These are phyloP conservation scores for Galaxea fascicularis DNA, from an alignment of 92 coral and sea anemone genomes.

Conservation along the genomic window DNA sequence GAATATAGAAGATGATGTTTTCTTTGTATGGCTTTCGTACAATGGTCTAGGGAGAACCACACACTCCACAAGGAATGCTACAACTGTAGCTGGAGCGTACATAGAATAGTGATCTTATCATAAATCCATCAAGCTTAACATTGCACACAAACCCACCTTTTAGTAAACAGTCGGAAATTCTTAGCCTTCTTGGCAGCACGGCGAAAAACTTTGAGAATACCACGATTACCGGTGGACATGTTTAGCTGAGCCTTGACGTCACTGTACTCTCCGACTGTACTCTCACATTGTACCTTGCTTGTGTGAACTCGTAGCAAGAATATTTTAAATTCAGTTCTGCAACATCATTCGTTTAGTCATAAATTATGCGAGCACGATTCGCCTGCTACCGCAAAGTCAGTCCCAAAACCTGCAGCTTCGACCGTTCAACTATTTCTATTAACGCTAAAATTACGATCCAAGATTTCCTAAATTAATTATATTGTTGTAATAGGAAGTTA, in stretches of 20 bases:
- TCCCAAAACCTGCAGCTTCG: not conserved
- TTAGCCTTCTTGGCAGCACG: constrained; percentile 88
- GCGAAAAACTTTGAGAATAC: constrained; percentile 72
- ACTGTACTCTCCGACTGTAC: not conserved
- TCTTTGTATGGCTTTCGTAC: too few relatives aligned
- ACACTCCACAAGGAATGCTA: not conserved
- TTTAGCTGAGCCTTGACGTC: not conserved
- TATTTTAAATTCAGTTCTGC: constrained; percentile 22
- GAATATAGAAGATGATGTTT: not conserved
- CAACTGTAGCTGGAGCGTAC: not conserved
- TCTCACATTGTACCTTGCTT: not conserved
- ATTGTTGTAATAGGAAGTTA: constrained; percentile 21
- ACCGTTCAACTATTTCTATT: not conserved
- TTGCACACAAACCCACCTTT: constrained; percentile 57
- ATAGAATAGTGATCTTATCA: not conserved
- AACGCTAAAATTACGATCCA: constrained; percentile 2
- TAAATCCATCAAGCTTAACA: not conserved
- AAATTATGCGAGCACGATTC: constrained; percentile 7
- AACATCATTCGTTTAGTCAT: not conserved
- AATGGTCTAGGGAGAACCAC: not conserved
- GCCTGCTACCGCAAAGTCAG: not conserved
- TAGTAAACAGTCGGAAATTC: constrained; percentile 85
- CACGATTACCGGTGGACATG: constrained; percentile 71
- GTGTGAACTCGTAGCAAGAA: constrained; percentile 5
- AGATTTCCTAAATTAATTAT: not conserved